Evolutionary conservation across 2,888 invertebrate species (phyloP), one percentile per base, ranked within the genome.

Genomic region (Drosophila greeni): DNA sequence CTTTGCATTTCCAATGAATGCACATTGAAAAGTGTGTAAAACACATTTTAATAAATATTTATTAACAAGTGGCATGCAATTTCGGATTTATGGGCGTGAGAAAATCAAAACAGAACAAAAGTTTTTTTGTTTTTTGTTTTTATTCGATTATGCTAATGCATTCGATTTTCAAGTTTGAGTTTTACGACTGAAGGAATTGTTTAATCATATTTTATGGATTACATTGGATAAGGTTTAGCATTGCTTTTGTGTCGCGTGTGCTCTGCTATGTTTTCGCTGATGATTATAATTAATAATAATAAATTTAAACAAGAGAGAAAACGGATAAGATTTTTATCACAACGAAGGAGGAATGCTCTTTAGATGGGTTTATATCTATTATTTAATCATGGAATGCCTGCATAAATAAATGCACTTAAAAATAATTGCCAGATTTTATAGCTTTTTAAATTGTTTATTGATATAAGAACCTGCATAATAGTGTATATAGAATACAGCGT

Each of bases 51-150:
- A 54, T 56, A 69, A 75, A 70, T 76, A 80, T 82, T 79, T 72
- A 79, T 80, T 80, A 75, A 52, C 70, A 67, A 72, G 72, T 57
- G 52, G 58, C 80, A 82, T 80, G 82, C 79, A 51, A 78, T 81
- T 70, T 57, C 23, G 58, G 37, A 52, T 39, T 59, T 67, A 62
- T 55, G 59, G 23, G 53, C 74, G 72, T 82, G 79, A 37, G 80
- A 82, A 64, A 45, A 39, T 18, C 3, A 9, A 42, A 51, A 33
- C 3, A 29, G 58, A 57, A 34, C 56, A 42, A 52, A 59, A 56
- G 49, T 24, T 59, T 26, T 40, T 26, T 18, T 54, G 49, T 24
- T 59, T 26, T 40, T 26, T 18, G 14, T 24, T 11, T 26, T 42
- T 24, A n/a, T 42, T 42, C 24, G 49, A 60, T 67, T 53, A 62